These are phyloP conservation scores for Chinchilla lanigera DNA, from an alignment of 2,113 vertebrate genomes.

Conservation along the genomic window DNA sequence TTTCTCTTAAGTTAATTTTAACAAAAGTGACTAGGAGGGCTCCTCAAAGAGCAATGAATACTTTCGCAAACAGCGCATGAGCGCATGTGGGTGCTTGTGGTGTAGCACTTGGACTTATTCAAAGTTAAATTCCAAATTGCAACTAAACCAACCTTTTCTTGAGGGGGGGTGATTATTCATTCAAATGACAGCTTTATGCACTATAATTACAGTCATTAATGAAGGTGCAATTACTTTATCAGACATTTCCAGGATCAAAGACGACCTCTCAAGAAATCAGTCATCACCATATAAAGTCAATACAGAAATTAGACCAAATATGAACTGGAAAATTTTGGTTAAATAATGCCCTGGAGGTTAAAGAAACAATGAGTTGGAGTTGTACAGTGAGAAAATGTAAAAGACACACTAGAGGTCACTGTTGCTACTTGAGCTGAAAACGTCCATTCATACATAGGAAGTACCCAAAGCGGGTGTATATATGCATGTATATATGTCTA, in stretches of 20 bases:
- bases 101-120: constrained; percentile 76
- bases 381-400: constrained; percentile 77
- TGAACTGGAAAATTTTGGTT: constrained; percentile 82
- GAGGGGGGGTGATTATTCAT: constrained; percentile 80
- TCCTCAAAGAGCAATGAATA: constrained; percentile 52
- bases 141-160: constrained; percentile 78
- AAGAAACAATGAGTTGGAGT: constrained; percentile 80
- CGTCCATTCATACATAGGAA: not conserved
- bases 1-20: constrained; percentile 51
- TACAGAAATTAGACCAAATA: constrained; percentile 86
- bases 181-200: constrained; percentile 88
- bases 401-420: constrained; percentile 91
- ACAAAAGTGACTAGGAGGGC: not conserved
- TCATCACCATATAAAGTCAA: constrained; percentile 82
- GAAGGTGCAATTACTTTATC: constrained; percentile 86
- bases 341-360: constrained; percentile 87
- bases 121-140: constrained; percentile 82
- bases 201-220: constrained; percentile 88
- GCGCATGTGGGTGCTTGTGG: constrained; percentile 68
- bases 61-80: constrained; percentile 69
- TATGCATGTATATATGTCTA: not conserved
- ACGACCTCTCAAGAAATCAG: constrained; percentile 79
- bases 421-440: constrained; percentile 87
- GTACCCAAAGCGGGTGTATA: not conserved
- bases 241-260: constrained; percentile 85